Percentiles rank a stretch among this genome's conserved stretches.
Conservation (phyloP, 1,140 invertebrate species). For the Brachionus rubens region DNA sequence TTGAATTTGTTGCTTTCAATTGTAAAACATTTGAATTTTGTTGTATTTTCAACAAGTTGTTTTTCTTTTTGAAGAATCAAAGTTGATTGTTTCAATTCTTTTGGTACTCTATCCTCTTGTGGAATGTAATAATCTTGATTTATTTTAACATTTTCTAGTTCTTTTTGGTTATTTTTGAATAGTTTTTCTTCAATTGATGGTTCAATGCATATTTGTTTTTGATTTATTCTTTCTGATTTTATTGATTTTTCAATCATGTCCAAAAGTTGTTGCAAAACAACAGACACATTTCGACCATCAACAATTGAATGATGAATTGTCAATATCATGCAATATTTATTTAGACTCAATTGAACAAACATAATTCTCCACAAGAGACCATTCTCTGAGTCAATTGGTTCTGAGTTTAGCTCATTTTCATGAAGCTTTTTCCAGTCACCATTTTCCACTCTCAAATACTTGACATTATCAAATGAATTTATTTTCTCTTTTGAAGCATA, state of each 20-base stretch:
- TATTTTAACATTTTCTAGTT: not conserved
- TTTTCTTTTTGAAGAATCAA: too few relatives aligned
- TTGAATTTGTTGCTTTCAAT: not conserved
- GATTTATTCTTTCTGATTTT: not conserved
- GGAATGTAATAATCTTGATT: conserved; percentile 12
- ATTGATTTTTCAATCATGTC: conserved; percentile 1
- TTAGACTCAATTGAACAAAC: not conserved
- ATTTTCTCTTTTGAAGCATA: conserved; percentile 4
- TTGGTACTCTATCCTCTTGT: not conserved
- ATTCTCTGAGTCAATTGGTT: conserved; percentile 1
- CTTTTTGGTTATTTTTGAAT: not conserved
- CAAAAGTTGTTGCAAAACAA: conserved; percentile 25
- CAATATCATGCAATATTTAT: conserved; percentile 10
- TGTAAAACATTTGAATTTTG: conserved; percentile 7
- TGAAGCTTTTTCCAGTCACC: not conserved
- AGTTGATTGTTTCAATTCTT: not conserved
- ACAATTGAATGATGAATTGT: conserved; percentile 13
- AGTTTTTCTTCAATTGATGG: conserved; percentile 14
- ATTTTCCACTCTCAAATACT: not conserved
- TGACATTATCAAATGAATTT: not conserved
- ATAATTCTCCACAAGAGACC: not conserved
- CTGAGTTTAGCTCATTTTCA: not conserved
- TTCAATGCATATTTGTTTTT: not conserved
- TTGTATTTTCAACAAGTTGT: too few relatives aligned
- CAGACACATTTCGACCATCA: conserved; percentile 4